Evolutionary conservation across 2,888 invertebrate genomes (phyloP).

Genomic region (Oxytorus armatus): DNA sequence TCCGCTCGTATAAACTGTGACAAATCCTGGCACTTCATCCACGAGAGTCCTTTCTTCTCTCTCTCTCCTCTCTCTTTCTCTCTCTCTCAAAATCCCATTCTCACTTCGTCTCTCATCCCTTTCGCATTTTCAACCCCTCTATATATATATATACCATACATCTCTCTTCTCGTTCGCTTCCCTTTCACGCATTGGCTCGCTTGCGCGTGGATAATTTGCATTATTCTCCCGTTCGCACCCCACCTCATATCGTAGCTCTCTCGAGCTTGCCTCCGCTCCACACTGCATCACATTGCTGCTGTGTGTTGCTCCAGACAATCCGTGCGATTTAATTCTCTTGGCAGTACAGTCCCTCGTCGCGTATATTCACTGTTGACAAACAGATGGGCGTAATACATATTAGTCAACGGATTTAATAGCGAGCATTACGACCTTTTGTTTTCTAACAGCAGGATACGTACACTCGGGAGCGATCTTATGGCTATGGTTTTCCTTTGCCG

Average conservation of each 20-base stretch:
- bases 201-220: constrained; percentile 77
- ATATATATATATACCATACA: too few relatives aligned
- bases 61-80: constrained; percentile 1
- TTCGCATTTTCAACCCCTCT: constrained; percentile 41
- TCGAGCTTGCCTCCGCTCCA: constrained; percentile 25
- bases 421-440: constrained; percentile 3
- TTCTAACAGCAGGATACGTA: neutral
- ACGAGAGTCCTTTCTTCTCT: constrained; percentile 5
- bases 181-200: constrained; percentile 58
- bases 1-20: constrained; percentile 67
- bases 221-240: constrained; percentile 74
- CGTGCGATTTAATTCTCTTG: constrained; percentile 57
- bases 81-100: constrained; percentile 23
- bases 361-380: neutral
- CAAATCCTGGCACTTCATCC: constrained; percentile 66
- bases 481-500: constrained; percentile 4
- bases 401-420: neutral
- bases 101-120: constrained; percentile 50
- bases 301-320: constrained; percentile 56
- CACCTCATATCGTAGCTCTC: constrained; percentile 49
- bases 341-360: constrained; percentile 35
- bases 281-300: constrained; percentile 44
- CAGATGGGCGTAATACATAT: neutral
- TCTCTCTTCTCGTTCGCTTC: constrained; percentile 46
- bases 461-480: neutral